Conservation (phyloP, 2,888 invertebrate genomes). For the Sinotaia quadrata region DNA sequence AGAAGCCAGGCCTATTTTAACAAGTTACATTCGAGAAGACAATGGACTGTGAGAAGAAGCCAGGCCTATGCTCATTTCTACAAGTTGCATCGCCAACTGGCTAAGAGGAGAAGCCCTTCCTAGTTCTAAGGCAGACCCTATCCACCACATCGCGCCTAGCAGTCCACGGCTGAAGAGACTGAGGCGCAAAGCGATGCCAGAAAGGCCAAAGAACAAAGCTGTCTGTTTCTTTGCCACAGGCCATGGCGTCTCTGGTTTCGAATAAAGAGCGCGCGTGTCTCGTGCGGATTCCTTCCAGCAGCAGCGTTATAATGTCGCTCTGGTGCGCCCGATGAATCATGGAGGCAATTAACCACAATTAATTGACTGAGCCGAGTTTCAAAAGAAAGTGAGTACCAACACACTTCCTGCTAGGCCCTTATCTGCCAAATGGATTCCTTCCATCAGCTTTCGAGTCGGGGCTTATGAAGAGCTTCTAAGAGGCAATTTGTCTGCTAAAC, state of each 20-base stretch:
- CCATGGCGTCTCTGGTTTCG: conserved; percentile 4
- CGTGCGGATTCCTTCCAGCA: neutral
- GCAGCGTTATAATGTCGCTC: neutral
- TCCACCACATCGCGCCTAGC: too few species aligned
- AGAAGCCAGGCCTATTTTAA: too few species aligned
- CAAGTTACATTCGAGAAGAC: too few species aligned
- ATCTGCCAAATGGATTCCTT: neutral
- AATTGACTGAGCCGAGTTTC: conserved; percentile 28
- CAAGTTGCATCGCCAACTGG: too few species aligned
- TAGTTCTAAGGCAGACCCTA: too few species aligned
- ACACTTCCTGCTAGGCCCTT: conserved; percentile 15
- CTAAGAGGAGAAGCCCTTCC: too few species aligned
- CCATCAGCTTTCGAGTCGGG: neutral
- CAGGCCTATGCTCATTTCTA: too few species aligned
- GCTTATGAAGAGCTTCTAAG: conserved; percentile 14
- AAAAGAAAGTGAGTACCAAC: conserved; percentile 12
- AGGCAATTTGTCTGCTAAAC: conserved; percentile 18
- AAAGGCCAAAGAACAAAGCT: conserved; percentile 5
- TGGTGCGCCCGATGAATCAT: conserved; percentile 8
- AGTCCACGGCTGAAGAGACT: too few species aligned
- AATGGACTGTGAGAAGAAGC: too few species aligned
- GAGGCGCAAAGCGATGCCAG: too few species aligned
- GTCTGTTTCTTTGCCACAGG: conserved; percentile 6
- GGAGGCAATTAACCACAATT: conserved; percentile 26
- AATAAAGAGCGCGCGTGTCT: too few species aligned